Conservation (phyloP, 1,140 invertebrate genomes). For the Drosophila subpulchrella region DNA sequence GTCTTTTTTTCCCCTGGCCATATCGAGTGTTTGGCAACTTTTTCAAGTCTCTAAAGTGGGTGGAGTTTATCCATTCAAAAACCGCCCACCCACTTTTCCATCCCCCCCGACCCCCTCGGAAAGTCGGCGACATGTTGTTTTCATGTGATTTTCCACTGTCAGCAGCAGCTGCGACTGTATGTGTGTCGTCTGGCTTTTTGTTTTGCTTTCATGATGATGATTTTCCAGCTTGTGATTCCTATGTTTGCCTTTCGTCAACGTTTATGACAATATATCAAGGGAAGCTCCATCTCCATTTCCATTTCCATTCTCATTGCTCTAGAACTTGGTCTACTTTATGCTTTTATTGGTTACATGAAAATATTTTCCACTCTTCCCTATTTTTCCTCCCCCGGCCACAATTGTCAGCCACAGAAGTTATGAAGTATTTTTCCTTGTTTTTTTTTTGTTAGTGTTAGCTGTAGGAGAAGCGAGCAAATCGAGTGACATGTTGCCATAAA, state of each 20-base stretch:
- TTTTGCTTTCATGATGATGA: slow-evolving; percentile 52
- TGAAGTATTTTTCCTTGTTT: slow-evolving; percentile 63
- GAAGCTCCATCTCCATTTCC: slow-evolving; percentile 20
- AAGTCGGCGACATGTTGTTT: slow-evolving; percentile 80
- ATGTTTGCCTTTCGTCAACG: slow-evolving; percentile 80
- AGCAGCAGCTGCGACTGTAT: slow-evolving; percentile 52
- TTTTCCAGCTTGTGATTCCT: slow-evolving; percentile 74
- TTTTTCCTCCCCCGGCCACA: slow-evolving; percentile 50
- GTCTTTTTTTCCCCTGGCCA: slow-evolving; percentile 21
- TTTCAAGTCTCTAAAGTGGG: slow-evolving; percentile 60
- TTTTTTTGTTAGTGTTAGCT: slow-evolving; percentile 13
- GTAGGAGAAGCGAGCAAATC: slow-evolving; percentile 14
- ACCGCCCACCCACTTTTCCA: background rate
- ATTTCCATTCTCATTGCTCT: slow-evolving; percentile 5
- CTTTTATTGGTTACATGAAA: slow-evolving; percentile 78
- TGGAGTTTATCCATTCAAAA: slow-evolving; percentile 3
- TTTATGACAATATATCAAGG: slow-evolving; percentile 75
- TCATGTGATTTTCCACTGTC: slow-evolving; percentile 74
- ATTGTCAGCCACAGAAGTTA: slow-evolving; percentile 80
- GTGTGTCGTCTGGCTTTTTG: slow-evolving; percentile 41
- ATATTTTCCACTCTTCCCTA: slow-evolving; percentile 57
- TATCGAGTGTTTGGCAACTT: slow-evolving; percentile 55
- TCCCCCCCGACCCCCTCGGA: background rate
- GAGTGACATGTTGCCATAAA: slow-evolving; percentile 76
- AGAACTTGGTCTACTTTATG: slow-evolving; percentile 59